Conservation (phyloP, 2,888 invertebrate genomes). For the Hetaerina titia region DNA sequence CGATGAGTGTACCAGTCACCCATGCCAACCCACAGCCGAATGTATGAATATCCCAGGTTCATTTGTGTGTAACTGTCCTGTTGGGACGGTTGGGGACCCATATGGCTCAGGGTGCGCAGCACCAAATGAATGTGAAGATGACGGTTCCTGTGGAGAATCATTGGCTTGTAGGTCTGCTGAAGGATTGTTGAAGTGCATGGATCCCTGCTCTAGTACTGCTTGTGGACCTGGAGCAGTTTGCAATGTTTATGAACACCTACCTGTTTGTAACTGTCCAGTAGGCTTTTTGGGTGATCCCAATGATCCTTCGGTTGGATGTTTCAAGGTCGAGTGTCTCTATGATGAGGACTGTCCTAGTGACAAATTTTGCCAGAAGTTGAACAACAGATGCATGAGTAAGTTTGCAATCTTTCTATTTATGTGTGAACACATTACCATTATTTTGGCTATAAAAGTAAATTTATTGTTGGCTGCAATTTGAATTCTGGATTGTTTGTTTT, state of each 20-base stretch:
- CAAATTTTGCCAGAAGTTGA: constrained; percentile 86
- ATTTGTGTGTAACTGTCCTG: constrained; percentile 88
- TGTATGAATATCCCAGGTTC: constrained; percentile 91
- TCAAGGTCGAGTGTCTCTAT: constrained; percentile 91
- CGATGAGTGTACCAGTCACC: constrained; percentile 88
- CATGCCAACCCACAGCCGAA: constrained; percentile 89
- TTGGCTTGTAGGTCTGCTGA: constrained; percentile 81
- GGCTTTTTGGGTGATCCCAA: constrained; percentile 91
- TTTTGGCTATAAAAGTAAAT: background rate
- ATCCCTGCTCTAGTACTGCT: constrained; percentile 85
- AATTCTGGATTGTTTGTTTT: constrained; percentile 72
- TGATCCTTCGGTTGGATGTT: constrained; percentile 88
- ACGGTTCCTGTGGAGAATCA: constrained; percentile 87
- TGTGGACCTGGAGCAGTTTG: constrained; percentile 91
- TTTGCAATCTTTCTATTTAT: constrained; percentile 70
- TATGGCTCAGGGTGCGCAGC: constrained; percentile 87
- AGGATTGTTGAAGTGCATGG: constrained; percentile 86
- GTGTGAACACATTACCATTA: background rate
- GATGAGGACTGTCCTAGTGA: constrained; percentile 87
- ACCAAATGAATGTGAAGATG: constrained; percentile 87
- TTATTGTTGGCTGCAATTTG: background rate
- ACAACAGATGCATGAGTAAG: constrained; percentile 89
- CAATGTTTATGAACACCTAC: constrained; percentile 84
- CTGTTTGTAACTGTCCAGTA: constrained; percentile 87
- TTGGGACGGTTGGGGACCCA: constrained; percentile 88